Evolutionary conservation across 2,113 vertebrate species (phyloP).

Genomic region (Phalacrocorax pelagicus): DNA sequence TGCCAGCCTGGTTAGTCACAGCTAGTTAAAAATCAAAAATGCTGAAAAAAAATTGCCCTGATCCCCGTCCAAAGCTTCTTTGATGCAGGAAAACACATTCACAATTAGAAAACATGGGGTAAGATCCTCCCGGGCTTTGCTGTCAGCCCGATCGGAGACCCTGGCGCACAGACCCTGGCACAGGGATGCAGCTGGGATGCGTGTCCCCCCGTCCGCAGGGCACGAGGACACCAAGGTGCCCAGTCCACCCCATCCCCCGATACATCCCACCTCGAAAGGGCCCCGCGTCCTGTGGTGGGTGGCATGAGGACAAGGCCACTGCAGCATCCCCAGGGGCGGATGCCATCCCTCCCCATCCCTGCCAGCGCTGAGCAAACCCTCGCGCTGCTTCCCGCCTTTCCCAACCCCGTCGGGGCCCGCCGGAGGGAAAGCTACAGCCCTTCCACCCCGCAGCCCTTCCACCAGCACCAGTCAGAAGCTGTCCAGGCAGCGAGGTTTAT

Average conservation of each 20-base stretch:
- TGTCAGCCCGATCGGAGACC: not conserved
- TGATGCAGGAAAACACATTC: not conserved
- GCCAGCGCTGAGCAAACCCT: rapidly evolving
- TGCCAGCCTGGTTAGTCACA: constrained; percentile 41
- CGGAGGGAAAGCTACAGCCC: not conserved
- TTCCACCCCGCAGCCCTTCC: not conserved
- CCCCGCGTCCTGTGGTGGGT: not conserved
- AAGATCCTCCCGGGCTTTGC: not conserved
- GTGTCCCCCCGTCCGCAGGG: rapidly evolving
- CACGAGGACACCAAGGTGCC: rapidly evolving
- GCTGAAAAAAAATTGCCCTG: not conserved
- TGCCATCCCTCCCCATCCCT: not conserved
- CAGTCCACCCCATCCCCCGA: rapidly evolving
- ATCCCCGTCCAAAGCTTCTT: not conserved
- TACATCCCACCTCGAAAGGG: rapidly evolving
- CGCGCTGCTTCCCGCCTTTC: not conserved
- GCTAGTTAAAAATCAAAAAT: not conserved
- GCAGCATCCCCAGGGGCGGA: rapidly evolving
- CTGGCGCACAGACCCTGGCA: rapidly evolving
- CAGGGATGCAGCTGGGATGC: not conserved
- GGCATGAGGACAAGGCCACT: not conserved
- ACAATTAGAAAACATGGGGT: rapidly evolving
- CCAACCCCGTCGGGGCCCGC: rapidly evolving
- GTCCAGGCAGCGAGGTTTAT: not conserved
- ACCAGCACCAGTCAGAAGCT: not conserved